phyloP scores from a whole-genome alignment of 2,888 invertebrate species.

The Augiades crinisus region DNA sequence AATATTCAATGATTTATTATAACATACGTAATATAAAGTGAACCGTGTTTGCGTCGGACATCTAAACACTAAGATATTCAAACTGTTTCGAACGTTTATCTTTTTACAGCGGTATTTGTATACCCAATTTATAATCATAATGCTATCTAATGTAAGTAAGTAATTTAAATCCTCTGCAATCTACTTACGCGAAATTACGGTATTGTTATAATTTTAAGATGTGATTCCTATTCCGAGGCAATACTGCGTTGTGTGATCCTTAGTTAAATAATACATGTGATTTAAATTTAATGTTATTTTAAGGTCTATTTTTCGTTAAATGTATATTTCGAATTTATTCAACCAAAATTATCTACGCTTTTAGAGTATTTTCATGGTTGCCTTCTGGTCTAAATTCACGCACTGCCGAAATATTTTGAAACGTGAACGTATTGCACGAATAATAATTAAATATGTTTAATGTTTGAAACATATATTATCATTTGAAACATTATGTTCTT shows the following conservation, averaged over 20 bases:
- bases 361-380: background rate
- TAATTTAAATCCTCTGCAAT: background rate
- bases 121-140: conserved; percentile 8
- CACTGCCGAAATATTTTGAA: too few species aligned
- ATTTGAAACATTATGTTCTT: too few species aligned
- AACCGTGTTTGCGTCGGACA: background rate
- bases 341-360: background rate
- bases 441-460: too few species aligned
- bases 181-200: too few species aligned
- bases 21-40: background rate
- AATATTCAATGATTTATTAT: too few species aligned
- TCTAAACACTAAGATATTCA: background rate
- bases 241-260: background rate
- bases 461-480: too few species aligned
- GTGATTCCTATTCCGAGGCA: background rate
- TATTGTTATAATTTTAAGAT: background rate
- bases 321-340: background rate
- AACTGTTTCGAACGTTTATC: conserved; percentile 6
- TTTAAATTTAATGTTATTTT: background rate
- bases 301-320: background rate
- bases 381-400: too few species aligned
- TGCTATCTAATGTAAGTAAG: background rate
- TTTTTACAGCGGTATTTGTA: conserved; percentile 17
- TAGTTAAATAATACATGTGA: background rate
- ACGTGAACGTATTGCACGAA: too few species aligned